Conservation (phyloP, 2,113 vertebrate genomes). For the Numenius arquata region DNA sequence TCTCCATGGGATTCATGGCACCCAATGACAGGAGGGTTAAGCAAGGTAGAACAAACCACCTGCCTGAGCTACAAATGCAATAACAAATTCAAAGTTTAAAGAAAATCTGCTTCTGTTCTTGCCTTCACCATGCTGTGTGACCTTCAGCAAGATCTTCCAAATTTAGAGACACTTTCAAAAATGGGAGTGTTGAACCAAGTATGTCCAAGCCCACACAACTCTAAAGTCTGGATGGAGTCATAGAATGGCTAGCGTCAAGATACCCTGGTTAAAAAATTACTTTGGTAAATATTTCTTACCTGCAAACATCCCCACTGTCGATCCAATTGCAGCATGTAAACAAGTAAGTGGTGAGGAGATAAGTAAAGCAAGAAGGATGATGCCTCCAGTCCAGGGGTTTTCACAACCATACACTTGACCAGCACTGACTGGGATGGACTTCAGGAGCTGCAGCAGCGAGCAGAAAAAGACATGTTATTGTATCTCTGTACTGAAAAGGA, state of each 20-base stretch:
- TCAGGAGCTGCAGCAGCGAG: conserved; percentile 79
- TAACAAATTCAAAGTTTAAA: not conserved
- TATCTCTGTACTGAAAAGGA: not conserved
- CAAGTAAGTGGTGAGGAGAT: conserved; percentile 91
- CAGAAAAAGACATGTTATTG: not conserved
- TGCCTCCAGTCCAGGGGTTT: conserved; percentile 89
- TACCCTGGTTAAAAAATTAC: not conserved
- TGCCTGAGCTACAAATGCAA: not conserved
- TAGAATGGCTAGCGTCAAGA: not conserved
- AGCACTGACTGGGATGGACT: conserved; percentile 84
- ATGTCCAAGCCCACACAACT: rapidly evolving
- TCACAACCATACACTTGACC: conserved; percentile 94
- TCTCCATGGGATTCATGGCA: not conserved
- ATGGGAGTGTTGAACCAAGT: not conserved
- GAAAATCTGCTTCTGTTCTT: not conserved
- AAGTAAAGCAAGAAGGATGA: conserved; percentile 87
- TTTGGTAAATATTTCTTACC: conserved; percentile 64
- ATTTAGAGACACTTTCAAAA: not conserved
- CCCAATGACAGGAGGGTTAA: not conserved
- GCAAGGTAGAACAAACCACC: not conserved
- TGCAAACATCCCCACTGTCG: conserved; percentile 86
- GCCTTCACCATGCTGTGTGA: not conserved
- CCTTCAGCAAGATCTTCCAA: not conserved
- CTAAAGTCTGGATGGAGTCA: not conserved
- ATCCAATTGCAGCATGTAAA: conserved; percentile 87